Conservation (phyloP, 1,140 invertebrate genomes). For the Bombus pyrosoma region DNA sequence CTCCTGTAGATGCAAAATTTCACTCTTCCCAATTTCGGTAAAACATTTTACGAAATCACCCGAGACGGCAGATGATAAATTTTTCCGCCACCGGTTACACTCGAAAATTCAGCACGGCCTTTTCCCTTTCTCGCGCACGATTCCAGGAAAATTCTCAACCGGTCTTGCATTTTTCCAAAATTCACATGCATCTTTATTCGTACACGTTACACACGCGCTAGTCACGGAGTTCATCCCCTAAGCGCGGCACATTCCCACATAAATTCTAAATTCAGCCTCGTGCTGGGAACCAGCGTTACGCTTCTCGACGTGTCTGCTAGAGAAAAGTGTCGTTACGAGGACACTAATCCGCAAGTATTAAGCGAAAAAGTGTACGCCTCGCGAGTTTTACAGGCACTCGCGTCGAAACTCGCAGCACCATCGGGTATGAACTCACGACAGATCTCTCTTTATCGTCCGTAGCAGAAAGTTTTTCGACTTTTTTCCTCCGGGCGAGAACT, state of each 20-base stretch:
- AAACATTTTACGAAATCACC: not conserved
- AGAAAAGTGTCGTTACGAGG: slow-evolving; percentile 7
- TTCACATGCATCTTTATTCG: not conserved
- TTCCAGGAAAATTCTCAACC: not conserved
- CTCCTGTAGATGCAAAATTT: not conserved
- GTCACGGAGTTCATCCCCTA: not conserved
- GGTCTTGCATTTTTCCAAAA: not conserved
- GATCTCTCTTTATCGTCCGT: slow-evolving; percentile 10
- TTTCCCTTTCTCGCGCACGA: not conserved
- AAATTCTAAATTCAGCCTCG: not conserved
- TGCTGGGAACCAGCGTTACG: not conserved
- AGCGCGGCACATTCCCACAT: not conserved
- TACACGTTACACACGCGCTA: not conserved
- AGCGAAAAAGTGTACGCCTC: slow-evolving; percentile 11
- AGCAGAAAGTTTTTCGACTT: slow-evolving; percentile 2
- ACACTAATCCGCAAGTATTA: slow-evolving; percentile 32
- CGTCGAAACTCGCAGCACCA: slow-evolving; percentile 9
- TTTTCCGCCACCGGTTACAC: not conserved
- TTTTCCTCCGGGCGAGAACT: not conserved
- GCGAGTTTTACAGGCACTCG: not conserved
- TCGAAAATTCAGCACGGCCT: not conserved
- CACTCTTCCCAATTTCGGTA: not conserved
- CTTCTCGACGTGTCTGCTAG: not conserved
- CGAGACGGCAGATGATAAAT: not conserved
- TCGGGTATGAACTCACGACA: slow-evolving; percentile 15